Evolutionary conservation across 2,797 vertebrate genomes (phyloP).

Genomic region (Atherinosoma microstoma): DNA sequence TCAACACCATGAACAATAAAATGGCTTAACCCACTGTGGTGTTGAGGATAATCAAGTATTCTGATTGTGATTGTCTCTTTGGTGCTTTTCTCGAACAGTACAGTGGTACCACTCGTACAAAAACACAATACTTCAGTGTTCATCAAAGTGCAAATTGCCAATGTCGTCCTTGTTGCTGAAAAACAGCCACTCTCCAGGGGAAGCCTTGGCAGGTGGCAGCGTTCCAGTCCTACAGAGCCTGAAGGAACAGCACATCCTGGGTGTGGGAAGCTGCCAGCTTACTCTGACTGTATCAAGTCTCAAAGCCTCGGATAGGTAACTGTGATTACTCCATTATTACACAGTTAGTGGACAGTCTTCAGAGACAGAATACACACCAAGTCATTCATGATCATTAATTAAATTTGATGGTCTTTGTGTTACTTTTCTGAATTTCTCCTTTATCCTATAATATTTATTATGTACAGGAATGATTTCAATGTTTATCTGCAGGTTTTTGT

Average conservation of each 20-base stretch:
- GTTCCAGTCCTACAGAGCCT: constrained; percentile 65
- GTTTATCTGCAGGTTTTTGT: too few species aligned
- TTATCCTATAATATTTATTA: neutral
- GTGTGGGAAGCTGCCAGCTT: constrained; percentile 59
- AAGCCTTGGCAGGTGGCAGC: constrained; percentile 66
- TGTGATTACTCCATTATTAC: constrained; percentile 46
- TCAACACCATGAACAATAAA: constrained; percentile 45
- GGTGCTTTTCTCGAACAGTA: constrained; percentile 54
- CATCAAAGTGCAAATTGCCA: constrained; percentile 64
- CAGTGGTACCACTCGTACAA: constrained; percentile 33
- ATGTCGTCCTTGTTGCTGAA: constrained; percentile 57
- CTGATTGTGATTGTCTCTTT: constrained; percentile 65
- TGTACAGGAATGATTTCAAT: neutral
- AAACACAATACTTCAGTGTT: constrained; percentile 63
- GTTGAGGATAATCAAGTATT: constrained; percentile 64
- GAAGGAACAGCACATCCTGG: constrained; percentile 68
- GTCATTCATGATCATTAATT: neutral
- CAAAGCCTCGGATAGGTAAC: constrained; percentile 45
- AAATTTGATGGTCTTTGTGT: neutral
- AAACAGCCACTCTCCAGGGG: constrained; percentile 64
- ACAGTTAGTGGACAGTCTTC: constrained; percentile 2
- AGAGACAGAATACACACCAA: neutral
- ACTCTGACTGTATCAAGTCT: constrained; percentile 54
- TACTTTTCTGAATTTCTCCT: neutral
- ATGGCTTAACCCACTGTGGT: constrained; percentile 54